These are phyloP conservation scores for Acromyrmex heyeri DNA, from an alignment of 1,140 invertebrate genomes.

Conservation along the genomic window DNA sequence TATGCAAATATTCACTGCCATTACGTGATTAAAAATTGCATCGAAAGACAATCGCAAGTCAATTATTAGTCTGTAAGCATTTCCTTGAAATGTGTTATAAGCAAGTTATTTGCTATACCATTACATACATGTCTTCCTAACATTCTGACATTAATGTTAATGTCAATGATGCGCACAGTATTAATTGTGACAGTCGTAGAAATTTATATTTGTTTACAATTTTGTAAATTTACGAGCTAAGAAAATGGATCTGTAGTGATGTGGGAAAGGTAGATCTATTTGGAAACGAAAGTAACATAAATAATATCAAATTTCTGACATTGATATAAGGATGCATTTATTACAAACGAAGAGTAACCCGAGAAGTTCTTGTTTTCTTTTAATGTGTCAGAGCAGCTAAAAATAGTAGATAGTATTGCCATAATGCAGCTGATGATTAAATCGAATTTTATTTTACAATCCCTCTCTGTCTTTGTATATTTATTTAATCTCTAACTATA, in stretches of 20 bases:
- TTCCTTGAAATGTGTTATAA: conserved; percentile 7
- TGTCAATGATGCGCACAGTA: conserved; percentile 2
- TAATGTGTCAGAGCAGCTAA: conserved; percentile 14
- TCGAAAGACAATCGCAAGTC: conserved; percentile 23
- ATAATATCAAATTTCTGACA: conserved; percentile 7
- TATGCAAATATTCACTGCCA: conserved; percentile 58
- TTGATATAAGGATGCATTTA: conserved; percentile 40
- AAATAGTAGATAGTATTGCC: conserved; percentile 8
- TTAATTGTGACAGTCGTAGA: conserved; percentile 26
- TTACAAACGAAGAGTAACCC: conserved; percentile 21
- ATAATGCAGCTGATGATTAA: conserved; percentile 49
- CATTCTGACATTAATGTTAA: conserved; percentile 18
- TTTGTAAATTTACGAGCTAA: background rate
- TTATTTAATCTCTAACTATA: conserved; percentile 24
- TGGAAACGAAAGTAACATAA: background rate
- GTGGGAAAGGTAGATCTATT: background rate
- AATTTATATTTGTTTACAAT: background rate
- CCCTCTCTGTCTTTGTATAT: background rate
- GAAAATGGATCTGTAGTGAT: background rate
- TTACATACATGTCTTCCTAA: conserved; percentile 6
- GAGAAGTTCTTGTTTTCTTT: conserved; percentile 19
- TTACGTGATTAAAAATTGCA: conserved; percentile 10
- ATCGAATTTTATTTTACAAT: conserved; percentile 35
- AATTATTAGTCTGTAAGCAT: conserved; percentile 26
- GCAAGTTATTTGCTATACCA: background rate